These are phyloP conservation scores for Litocranius walleri DNA, from an alignment of 2,113 vertebrate species.

Conservation along the genomic window DNA sequence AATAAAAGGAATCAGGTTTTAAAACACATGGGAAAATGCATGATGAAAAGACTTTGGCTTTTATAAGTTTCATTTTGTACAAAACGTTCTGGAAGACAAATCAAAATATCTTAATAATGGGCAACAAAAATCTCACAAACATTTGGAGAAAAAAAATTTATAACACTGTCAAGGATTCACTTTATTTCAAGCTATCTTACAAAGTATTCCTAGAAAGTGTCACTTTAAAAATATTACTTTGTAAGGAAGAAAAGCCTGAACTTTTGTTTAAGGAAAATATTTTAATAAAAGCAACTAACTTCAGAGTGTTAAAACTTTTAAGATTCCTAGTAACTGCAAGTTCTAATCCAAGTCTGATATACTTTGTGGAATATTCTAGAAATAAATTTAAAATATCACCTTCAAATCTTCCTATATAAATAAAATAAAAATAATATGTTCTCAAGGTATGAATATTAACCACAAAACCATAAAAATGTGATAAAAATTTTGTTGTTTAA, in stretches of 20 bases:
- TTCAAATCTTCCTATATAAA: neutral
- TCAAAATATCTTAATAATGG: neutral
- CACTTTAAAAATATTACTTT: neutral
- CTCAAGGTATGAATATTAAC: neutral
- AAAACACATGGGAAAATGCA: neutral
- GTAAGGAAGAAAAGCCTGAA: neutral
- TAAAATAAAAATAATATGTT: neutral
- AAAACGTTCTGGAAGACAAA: neutral
- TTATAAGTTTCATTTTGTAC: neutral
- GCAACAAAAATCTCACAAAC: neutral
- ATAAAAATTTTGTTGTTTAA: neutral
- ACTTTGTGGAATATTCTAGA: neutral
- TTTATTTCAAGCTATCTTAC: neutral
- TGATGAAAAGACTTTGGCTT: neutral
- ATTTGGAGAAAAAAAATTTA: neutral
- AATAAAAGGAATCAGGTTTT: neutral
- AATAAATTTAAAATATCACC: neutral
- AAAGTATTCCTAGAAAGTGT: neutral
- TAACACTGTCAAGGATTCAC: neutral
- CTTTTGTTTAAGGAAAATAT: neutral
- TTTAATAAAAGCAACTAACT: neutral
- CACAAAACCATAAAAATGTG: neutral
- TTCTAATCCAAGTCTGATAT: neutral
- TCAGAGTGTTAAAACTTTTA: neutral
- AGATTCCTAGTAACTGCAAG: neutral